These are phyloP conservation scores for Lepus oiostolus DNA, from an alignment of 2,797 vertebrate species.

Conservation along the genomic window DNA sequence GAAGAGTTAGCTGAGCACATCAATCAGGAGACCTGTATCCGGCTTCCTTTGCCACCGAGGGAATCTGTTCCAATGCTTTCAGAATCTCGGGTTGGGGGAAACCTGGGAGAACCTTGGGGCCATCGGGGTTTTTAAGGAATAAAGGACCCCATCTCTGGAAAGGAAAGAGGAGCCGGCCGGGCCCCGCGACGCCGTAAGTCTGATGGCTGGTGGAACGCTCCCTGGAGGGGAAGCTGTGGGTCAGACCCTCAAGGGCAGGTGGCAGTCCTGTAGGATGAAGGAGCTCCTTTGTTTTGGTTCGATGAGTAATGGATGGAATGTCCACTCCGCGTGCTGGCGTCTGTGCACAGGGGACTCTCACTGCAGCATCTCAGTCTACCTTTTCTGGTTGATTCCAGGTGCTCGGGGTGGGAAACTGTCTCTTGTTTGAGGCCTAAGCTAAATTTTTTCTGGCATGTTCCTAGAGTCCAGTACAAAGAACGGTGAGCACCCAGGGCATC, in stretches of 20 bases:
- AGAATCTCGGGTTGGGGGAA: not conserved
- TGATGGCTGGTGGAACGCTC: not conserved
- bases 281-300: not conserved
- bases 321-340: not conserved
- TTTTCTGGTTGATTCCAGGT: not conserved
- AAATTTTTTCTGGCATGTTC: not conserved
- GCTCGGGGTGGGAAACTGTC: not conserved
- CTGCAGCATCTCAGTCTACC: not conserved
- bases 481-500: not conserved
- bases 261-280: not conserved
- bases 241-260: not conserved
- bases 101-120: conserved; percentile 1
- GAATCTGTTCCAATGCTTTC: conserved; percentile 2
- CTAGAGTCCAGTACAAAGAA: not conserved
- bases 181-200: not conserved
- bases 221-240: not conserved
- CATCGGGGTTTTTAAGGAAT: not conserved
- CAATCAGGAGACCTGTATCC: conserved; percentile 67
- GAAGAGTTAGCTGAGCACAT: conserved; percentile 39
- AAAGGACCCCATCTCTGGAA: not conserved
- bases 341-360: not conserved
- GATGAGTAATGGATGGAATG: not conserved
- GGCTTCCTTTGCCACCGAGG: conserved; percentile 63
- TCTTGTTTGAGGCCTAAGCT: not conserved
- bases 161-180: not conserved